These are phyloP conservation scores for Griposia aprilina DNA, from an alignment of 2,888 invertebrate species.

Conservation along the genomic window DNA sequence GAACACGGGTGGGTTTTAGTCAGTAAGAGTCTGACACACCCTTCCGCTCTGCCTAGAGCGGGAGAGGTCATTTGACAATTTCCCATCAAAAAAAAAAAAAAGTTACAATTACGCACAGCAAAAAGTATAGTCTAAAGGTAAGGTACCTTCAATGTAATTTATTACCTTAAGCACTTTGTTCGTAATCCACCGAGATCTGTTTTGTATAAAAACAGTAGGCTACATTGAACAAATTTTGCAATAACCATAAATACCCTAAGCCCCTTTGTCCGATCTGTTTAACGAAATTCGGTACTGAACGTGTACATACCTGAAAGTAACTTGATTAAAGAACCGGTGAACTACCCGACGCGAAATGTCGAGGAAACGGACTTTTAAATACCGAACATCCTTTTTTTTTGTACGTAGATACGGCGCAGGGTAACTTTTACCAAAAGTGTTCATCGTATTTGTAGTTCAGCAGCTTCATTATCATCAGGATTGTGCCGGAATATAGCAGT, in stretches of 20 bases:
- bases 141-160: not conserved
- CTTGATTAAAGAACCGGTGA: constrained; percentile 51
- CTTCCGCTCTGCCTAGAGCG: no score
- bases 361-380: constrained; percentile 27
- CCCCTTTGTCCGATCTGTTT: constrained; percentile 45
- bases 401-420: no score
- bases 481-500: not conserved
- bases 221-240: constrained; percentile 39
- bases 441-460: not conserved
- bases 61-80: no score
- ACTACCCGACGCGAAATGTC: constrained; percentile 41
- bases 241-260: constrained; percentile 46
- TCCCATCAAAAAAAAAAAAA: no score
- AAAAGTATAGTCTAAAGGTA: not conserved
- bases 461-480: not conserved
- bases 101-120: not conserved
- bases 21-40: no score
- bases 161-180: constrained; percentile 20
- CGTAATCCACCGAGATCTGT: constrained; percentile 16
- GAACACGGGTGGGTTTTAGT: no score
- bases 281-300: constrained; percentile 36
- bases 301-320: constrained; percentile 41
- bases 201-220: constrained; percentile 28
- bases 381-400: constrained; percentile 11
- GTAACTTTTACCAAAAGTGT: not conserved